phyloP scores from a whole-genome alignment of 1,140 invertebrate species.

The Aphis craccivora region DNA sequence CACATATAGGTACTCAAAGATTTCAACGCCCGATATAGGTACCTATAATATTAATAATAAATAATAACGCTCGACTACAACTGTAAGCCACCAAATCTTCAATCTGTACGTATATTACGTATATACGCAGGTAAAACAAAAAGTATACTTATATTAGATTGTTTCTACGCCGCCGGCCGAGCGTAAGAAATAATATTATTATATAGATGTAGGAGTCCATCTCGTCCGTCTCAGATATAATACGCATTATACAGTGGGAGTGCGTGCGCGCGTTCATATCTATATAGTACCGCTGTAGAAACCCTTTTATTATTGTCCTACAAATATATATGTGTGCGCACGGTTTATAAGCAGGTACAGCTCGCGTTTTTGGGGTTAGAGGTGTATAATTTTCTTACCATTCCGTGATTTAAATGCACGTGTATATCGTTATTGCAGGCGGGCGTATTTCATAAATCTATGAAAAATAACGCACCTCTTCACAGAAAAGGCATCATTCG shows the following conservation, averaged over 20 bases:
- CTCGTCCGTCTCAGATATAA: background rate
- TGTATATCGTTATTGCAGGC: background rate
- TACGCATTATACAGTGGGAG: background rate
- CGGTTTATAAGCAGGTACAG: background rate
- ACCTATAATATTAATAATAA: background rate
- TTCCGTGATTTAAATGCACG: background rate
- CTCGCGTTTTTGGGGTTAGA: background rate
- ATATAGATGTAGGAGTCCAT: background rate
- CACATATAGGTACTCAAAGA: background rate
- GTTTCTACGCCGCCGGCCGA: background rate
- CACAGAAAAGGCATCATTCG: conserved; percentile 2
- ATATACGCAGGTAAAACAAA: background rate
- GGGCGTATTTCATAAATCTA: background rate
- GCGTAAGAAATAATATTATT: background rate
- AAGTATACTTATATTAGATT: background rate
- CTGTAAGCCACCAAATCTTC: background rate
- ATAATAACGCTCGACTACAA: background rate
- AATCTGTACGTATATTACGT: background rate
- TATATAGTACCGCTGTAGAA: background rate
- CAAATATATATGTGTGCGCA: background rate
- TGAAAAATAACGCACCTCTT: background rate
- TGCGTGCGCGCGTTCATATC: background rate
- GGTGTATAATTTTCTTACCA: conserved; percentile 35
- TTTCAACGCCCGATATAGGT: background rate
- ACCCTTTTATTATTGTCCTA: conserved; percentile 1